Base-by-base conservation (phyloP, 2,113 vertebrate genomes). In the Embiotoca jacksoni region DNA sequence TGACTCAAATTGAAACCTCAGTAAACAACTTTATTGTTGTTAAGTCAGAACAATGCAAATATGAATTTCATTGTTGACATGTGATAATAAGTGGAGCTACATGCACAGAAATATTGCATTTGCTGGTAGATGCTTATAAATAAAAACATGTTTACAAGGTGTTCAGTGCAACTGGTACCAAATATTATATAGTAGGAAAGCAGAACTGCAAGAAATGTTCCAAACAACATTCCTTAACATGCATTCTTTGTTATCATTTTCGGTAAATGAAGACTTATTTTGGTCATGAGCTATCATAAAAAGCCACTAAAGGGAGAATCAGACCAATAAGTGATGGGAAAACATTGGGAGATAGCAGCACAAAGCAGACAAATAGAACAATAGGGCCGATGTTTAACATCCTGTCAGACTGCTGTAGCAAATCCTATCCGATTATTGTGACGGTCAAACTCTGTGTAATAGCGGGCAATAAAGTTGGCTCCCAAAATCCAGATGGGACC, bases 401-500 rank as follows among this genome's bases (percentile, higher is more conserved):
- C 7, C 37, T 50, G 36, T 98, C 93, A 98, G 81, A 96, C 94
- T 30, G 98, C 96, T 0, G 92, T 85, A 68, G 98, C 98, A 52
- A 99, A 99, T 53, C 98, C 98, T 44, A 99, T 98, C 49, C 97
- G 95, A 78, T 98, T 97, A 91, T 97, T 96, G 47, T 72, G 92
- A 2, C 98, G 96, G 84, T 99, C 98, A 33, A 99, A 99, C 83
- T 97, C 95, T 1, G 96, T 97, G 92, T 99, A 99, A 92, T 97
- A 99, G 78, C 96, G 95, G 3, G 96, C 95, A 14, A 99, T 99
- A 91, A 99, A 99, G 83, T 92, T 97, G 88, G 98, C 97, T 0
- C 98, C 98, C 80, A 99, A 91, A 81, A 98, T 95, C 98, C 98
- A 99, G 70, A 97, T 65, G 9, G 97, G 98, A 1, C 98, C 98